A percentile compares a stretch with the other conserved stretches of the same genome.
These are phyloP conservation scores for Hololepta plana DNA, from an alignment of 2,888 invertebrate genomes.

Conservation along the genomic window DNA sequence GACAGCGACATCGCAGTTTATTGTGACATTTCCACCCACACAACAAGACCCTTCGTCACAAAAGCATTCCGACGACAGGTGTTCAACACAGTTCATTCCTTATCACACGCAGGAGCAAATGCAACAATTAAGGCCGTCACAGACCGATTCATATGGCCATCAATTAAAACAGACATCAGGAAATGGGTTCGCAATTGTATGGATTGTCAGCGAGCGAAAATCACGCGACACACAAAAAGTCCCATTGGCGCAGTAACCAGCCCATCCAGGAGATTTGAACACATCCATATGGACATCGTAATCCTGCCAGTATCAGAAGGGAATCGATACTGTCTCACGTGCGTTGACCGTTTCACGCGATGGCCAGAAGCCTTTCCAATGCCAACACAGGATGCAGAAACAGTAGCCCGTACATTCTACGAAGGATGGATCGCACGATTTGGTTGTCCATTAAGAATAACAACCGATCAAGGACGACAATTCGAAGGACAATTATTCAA, in stretches of 20 bases:
- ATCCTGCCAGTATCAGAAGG: slow-evolving; percentile 20
- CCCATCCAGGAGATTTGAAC: slow-evolving; percentile 16
- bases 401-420: slow-evolving; percentile 14
- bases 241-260: slow-evolving; percentile 9
- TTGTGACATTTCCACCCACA: not conserved
- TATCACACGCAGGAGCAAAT: too few relatives aligned
- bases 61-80: too few relatives aligned
- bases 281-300: slow-evolving; percentile 25
- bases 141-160: too few relatives aligned
- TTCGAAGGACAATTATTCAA: slow-evolving; percentile 14
- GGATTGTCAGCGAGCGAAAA: slow-evolving; percentile 17
- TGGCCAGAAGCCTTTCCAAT: slow-evolving; percentile 19
- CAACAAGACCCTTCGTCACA: too few relatives aligned
- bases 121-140: slow-evolving; percentile 1
- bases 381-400: slow-evolving; percentile 14
- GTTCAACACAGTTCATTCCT: too few relatives aligned
- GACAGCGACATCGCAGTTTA: not conserved
- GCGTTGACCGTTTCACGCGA: slow-evolving; percentile 16
- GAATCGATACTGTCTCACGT: slow-evolving; percentile 16
- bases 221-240: slow-evolving; percentile 13
- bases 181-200: slow-evolving; percentile 6
- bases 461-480: slow-evolving; percentile 16
- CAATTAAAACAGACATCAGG: too few relatives aligned
- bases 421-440: slow-evolving; percentile 16
- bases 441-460: slow-evolving; percentile 15